A percentile compares a stretch with the other conserved stretches of the same genome.
Conservation (phyloP, 2,113 vertebrate genomes). For the Grammomys surdaster region DNA sequence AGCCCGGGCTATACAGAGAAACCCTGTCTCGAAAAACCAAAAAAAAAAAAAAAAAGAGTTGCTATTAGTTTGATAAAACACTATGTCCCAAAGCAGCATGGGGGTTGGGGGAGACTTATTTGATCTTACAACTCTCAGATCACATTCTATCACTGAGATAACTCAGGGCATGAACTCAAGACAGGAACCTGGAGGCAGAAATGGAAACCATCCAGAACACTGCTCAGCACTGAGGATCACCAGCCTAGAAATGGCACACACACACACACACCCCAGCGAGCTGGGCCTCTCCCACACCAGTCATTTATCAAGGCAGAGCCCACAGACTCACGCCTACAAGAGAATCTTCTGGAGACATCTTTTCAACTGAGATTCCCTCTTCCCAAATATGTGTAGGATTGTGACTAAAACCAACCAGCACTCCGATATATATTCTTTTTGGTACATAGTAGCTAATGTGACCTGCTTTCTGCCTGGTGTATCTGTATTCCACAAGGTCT, state of each 20-base stretch:
- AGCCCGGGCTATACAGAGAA: no score
- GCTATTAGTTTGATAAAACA: background rate
- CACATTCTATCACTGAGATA: background rate
- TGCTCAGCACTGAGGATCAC: background rate
- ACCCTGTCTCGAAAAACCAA: no score
- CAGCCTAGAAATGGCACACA: background rate
- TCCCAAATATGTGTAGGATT: background rate
- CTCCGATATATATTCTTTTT: background rate
- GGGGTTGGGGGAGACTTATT: background rate
- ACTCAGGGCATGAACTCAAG: background rate
- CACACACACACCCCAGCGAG: background rate
- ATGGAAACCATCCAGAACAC: background rate
- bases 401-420: background rate
- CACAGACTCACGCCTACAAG: background rate
- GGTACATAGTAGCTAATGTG: background rate
- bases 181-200: background rate
- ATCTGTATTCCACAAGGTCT: background rate
- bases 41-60: no score
- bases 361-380: background rate
- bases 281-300: background rate
- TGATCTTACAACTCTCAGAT: background rate
- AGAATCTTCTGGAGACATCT: background rate
- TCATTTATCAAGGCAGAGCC: background rate
- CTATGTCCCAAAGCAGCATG: background rate
- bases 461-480: constrained; percentile 1